Conservation (phyloP, 2,888 invertebrate genomes). For the Mimachlamys varia region DNA sequence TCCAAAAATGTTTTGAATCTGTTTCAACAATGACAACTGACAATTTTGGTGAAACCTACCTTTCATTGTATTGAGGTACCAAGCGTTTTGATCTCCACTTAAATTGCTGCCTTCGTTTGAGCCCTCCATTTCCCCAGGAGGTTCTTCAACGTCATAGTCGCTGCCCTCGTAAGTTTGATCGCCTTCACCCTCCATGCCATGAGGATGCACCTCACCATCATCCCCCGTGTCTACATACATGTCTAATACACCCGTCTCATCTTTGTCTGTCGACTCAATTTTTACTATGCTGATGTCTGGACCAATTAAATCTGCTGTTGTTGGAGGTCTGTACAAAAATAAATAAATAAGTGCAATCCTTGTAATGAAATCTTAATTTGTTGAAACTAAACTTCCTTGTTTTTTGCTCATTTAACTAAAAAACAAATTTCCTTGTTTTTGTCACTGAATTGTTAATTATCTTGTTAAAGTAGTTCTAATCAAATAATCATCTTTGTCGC, state of each 20-base stretch:
- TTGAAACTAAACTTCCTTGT: no score
- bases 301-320: neutral
- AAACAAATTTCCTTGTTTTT: no score
- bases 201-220: slow-evolving; percentile 48
- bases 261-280: slow-evolving; percentile 46
- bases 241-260: slow-evolving; percentile 49
- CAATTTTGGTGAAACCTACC: slow-evolving; percentile 48
- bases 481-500: no score
- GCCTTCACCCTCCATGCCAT: slow-evolving; percentile 50
- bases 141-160: slow-evolving; percentile 51
- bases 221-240: slow-evolving; percentile 53
- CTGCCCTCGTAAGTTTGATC: slow-evolving; percentile 47
- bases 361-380: no score
- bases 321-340: neutral
- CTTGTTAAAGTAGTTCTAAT: no score
- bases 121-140: slow-evolving; percentile 43
- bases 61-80: slow-evolving; percentile 59
- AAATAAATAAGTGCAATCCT: no score
- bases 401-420: no score
- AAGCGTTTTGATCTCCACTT: slow-evolving; percentile 52
- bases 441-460: no score
- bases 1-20: neutral
- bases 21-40: neutral
- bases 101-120: slow-evolving; percentile 52
- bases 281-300: slow-evolving; percentile 55